Base-by-base conservation (phyloP, 2,113 vertebrate genomes). In the Cercopithecus mona region DNA sequence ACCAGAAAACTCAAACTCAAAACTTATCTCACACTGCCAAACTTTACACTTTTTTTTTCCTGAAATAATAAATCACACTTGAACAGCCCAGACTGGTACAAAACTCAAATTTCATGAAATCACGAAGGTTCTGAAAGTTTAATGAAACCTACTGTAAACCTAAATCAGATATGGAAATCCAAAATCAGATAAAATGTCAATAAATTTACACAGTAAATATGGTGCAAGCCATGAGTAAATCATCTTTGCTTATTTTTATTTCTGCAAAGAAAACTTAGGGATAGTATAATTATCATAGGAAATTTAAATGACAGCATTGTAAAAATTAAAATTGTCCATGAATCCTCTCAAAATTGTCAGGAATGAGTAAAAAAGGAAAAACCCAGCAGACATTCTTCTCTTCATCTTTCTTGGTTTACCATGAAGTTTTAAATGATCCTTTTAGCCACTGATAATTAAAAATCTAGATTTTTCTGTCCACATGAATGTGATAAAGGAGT, bases 41-140 rank as follows among this genome's bases (percentile, higher is more conserved):
- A 97, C 68, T 97, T 97, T 96, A 94, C 93, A 95, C 95, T 82
- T 61, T 82, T 73, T 93, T 97, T 96, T 81, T 89, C 95, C 81
- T 94, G 45, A 97, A 95, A 97, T 96, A 97, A 98, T 88, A 97
- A 97, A 96, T 98, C 66, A 96, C 88, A 97, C 66, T 97, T 97
- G 90, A 98, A 97, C 55, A 95, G 61, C 87, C 92, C 90, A 96
- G 78, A 97, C 88, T 95, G 96, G 78, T 86, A 95, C 78, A 97
- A 96, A 96, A 96, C 72, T 97, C 55, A 90, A 95, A 97, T 97
- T 96, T 96, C 13, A 91, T 98, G 84, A 97, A 96, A 96, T 84
- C 35, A 92, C 50, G 11, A 85, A 72, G 2, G n/a, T 93, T 7
- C 48, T 88, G 14, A 95, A 93, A 96, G 50, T 70, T 79, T 81